Base-by-base conservation (phyloP, 92 coral and sea anemone species). In the Micromussa lordhowensis region DNA sequence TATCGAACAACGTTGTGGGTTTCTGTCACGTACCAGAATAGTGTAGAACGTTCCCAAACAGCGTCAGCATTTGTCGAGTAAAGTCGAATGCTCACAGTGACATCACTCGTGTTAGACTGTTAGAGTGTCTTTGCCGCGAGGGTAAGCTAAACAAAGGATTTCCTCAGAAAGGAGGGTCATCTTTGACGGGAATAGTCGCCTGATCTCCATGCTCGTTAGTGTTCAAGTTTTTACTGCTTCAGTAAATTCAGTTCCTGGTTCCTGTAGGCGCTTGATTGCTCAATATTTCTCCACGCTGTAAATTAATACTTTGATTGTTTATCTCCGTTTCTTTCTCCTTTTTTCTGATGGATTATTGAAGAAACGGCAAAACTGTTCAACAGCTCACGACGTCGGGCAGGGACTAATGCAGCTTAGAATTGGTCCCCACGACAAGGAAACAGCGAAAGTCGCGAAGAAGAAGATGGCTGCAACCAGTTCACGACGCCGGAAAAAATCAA, bases 21-120 rank as follows among this genome's bases (percentile, higher is more conserved):
- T 85, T 77, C 44, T 86, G 89, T 77, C 89, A 86, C 83, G 89
- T 86, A 73, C 82, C 34, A 53, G 82, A 63, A 44, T 9, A 30
- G 28, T 54, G 51, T n/a, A 31, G 68, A 64, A 34, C 38, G 24
- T 84, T 84, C 71, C 21, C 29, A 48, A 71, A 17, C 14, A 35
- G 88, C 88, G 88, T 73, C 80, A 57, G 57, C 71, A 9, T 55
- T 57, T 75, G 69, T 57, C 51, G 17, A 73, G n/a, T 81, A 73
- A 71, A 19, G 26, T 73, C 64, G 48, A 21, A 30, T 15, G 34
- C n/a, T 73, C 35, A 34, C 28, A 17, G 19, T 24, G 19, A 84
- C 4, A 28, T 79, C 82, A 54, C n/a, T 59, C 54, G 19, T 12
- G 11, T 22, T 36, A 4, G 14, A 2, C 76, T 31, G 76, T 49